A percentile compares a stretch with the other conserved stretches of the same genome.
phyloP scores from a whole-genome alignment of 2,113 vertebrate species.

The Corythoichthys intestinalis region DNA sequence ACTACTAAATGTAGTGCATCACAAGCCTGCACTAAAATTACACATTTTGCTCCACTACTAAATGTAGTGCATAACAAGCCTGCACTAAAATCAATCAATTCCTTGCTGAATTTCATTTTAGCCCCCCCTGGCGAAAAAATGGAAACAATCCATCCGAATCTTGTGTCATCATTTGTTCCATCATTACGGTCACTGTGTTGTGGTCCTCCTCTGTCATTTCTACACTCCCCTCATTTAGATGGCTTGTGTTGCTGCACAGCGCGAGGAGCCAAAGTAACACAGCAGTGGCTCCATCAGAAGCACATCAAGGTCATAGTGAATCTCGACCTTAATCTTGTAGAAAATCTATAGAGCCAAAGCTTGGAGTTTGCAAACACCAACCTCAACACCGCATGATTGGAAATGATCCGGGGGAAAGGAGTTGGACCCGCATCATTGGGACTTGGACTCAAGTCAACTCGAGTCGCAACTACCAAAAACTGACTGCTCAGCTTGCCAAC shows the following conservation, averaged over 20 bases:
- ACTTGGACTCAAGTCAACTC: neutral
- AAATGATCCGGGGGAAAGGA: too few relatives aligned
- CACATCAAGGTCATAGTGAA: neutral
- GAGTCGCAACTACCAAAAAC: neutral
- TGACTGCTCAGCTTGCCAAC: neutral
- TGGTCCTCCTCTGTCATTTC: slow-evolving; percentile 36
- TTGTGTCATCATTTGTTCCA: slow-evolving; percentile 48
- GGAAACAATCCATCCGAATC: slow-evolving; percentile 70
- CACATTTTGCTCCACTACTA: neutral
- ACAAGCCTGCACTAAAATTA: neutral
- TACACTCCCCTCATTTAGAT: slow-evolving; percentile 51
- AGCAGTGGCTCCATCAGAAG: neutral
- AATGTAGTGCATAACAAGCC: neutral
- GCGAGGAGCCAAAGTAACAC: neutral
- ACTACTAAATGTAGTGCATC: neutral
- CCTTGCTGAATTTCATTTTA: neutral
- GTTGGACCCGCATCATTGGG: neutral
- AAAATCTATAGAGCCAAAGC: neutral
- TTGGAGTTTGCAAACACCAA: neutral
- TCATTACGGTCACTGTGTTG: slow-evolving; percentile 28
- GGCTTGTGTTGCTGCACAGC: neutral
- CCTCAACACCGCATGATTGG: neutral
- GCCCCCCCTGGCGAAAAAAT: slow-evolving; percentile 8
- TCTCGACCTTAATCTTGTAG: neutral
- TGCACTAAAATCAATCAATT: neutral